Evolutionary conservation across 2,113 vertebrate genomes (phyloP).

Genomic region (Daphoenositta chrysoptera): DNA sequence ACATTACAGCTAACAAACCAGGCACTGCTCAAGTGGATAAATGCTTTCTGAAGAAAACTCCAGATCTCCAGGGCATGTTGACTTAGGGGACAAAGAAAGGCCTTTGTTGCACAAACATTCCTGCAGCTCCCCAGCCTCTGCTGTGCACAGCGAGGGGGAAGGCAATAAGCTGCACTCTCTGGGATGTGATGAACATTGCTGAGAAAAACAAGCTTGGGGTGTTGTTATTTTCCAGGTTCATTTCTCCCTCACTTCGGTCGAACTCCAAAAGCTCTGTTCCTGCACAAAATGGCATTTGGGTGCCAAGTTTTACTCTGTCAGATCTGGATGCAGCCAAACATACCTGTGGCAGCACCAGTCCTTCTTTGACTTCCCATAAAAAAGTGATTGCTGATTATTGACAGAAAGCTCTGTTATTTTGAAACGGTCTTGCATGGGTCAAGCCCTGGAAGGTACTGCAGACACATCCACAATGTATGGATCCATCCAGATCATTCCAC

Average conservation of each 20-base stretch:
- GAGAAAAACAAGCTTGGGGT: neutral
- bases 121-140: neutral
- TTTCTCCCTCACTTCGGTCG: neutral
- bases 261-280: neutral
- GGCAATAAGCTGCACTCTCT: fast-evolving
- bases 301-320: neutral
- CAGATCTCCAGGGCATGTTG: neutral
- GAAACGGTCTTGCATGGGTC: neutral
- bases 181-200: neutral
- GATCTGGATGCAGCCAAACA: neutral
- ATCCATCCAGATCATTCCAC: neutral
- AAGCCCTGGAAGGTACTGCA: neutral
- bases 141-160: neutral
- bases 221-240: neutral
- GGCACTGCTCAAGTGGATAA: neutral
- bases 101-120: neutral
- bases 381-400: neutral
- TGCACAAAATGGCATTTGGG: neutral
- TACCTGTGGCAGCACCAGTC: neutral
- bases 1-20: neutral
- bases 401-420: neutral
- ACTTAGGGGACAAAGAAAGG: neutral
- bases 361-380: neutral
- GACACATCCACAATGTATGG: neutral
- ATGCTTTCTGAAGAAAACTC: neutral